Evolutionary conservation across 2,888 invertebrate genomes (phyloP).

Genomic region (Tipula lateralis): DNA sequence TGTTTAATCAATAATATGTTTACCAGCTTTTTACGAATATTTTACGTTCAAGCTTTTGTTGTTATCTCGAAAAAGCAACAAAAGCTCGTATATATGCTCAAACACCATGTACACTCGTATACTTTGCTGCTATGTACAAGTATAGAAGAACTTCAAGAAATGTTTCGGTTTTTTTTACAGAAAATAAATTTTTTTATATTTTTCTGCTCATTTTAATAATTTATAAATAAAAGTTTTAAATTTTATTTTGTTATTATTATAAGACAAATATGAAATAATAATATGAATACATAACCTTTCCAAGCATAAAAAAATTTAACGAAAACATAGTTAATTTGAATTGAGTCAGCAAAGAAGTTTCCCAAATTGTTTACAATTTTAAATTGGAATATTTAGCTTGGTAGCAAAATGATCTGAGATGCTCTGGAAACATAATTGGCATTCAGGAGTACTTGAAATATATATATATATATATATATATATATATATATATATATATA

Average conservation of each 20-base stretch:
- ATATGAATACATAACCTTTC: background rate
- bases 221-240: background rate
- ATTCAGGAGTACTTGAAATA: too few species aligned
- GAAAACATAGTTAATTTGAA: background rate
- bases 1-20: conserved; percentile 1
- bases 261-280: conserved; percentile 24
- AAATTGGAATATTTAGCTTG: background rate
- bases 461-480: too few species aligned
- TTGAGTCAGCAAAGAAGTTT: background rate
- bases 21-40: conserved; percentile 14
- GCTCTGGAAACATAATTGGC: background rate
- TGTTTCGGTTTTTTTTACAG: background rate
- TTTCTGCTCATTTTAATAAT: conserved; percentile 4
- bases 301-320: background rate
- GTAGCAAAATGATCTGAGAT: background rate
- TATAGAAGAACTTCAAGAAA: background rate
- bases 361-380: background rate
- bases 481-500: too few species aligned
- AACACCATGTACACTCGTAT: background rate
- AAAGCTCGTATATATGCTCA: background rate
- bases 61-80: background rate
- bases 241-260: background rate
- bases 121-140: background rate
- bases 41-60: conserved; percentile 3
- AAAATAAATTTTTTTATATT: background rate